Evolutionary conservation across 2,888 invertebrate genomes (phyloP).

Genomic region (Microchrysa polita): DNA sequence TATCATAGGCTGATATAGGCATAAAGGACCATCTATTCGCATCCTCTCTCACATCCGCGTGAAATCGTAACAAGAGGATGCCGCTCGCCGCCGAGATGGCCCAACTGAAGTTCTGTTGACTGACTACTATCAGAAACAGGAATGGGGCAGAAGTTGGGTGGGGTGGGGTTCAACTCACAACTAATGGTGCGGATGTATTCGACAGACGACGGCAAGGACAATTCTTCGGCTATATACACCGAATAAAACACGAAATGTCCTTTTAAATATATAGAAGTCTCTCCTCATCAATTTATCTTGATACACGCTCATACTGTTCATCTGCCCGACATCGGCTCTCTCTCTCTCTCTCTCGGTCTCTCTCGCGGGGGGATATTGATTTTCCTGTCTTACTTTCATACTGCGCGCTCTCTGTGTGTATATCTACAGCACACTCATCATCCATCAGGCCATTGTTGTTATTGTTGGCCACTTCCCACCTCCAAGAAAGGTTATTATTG

Average conservation of each 20-base stretch:
- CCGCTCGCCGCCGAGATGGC: too few species aligned
- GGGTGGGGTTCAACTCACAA: too few species aligned
- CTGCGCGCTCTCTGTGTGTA: neutral
- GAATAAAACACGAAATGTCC: too few species aligned
- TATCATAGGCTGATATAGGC: neutral
- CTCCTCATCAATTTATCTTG: too few species aligned
- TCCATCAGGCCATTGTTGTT: slow-evolving; percentile 24
- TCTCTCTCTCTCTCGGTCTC: slow-evolving; percentile 31
- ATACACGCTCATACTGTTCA: slow-evolving; percentile 10
- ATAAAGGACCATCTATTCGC: neutral
- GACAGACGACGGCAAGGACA: neutral
- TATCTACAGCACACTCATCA: too few species aligned
- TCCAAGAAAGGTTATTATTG: neutral
- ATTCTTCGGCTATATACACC: neutral
- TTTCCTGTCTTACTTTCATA: slow-evolving; percentile 34
- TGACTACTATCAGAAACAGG: neutral
- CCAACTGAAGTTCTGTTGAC: slow-evolving; percentile 15
- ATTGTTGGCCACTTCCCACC: neutral
- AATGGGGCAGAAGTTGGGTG: too few species aligned
- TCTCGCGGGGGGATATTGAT: slow-evolving; percentile 21
- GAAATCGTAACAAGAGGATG: too few species aligned
- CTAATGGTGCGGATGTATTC: neutral
- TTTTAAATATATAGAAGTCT: too few species aligned
- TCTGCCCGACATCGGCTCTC: too few species aligned
- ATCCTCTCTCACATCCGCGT: too few species aligned